These are phyloP conservation scores for Rhyacichthys aspro DNA, from an alignment of 2,797 vertebrate genomes.

Conservation along the genomic window DNA sequence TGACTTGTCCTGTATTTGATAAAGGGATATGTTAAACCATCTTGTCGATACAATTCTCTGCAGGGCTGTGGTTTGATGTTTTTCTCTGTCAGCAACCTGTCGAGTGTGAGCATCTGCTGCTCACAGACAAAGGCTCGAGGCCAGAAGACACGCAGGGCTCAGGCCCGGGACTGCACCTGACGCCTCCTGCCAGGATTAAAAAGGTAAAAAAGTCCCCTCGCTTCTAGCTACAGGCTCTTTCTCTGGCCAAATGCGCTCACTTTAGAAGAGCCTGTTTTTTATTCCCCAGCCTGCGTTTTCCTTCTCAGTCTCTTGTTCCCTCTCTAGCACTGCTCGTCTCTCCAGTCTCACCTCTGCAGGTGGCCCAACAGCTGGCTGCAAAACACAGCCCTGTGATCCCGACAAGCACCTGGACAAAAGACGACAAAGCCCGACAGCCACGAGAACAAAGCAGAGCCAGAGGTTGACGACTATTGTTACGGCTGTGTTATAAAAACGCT, in stretches of 20 bases:
- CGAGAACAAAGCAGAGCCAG: slow-evolving; percentile 39
- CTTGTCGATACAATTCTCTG: background rate
- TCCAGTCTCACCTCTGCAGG: slow-evolving; percentile 57
- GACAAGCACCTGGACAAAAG: slow-evolving; percentile 48
- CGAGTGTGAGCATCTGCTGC: slow-evolving; percentile 14
- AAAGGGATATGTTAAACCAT: background rate
- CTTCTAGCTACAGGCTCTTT: slow-evolving; percentile 13
- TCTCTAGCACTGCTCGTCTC: slow-evolving; percentile 13
- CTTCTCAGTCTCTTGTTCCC: slow-evolving; percentile 16
- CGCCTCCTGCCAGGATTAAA: slow-evolving; percentile 15
- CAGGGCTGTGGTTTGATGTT: slow-evolving; percentile 15
- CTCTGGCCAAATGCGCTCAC: background rate
- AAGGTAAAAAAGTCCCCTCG: slow-evolving; percentile 25
- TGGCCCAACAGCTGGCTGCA: slow-evolving; percentile 57
- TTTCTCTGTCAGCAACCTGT: slow-evolving; percentile 7
- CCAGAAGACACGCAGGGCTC: slow-evolving; percentile 14
- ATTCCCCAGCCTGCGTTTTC: slow-evolving; percentile 1
- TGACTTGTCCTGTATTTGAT: background rate
- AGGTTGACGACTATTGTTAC: slow-evolving; percentile 7
- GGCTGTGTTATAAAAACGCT: slow-evolving; percentile 10
- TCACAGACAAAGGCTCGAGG: slow-evolving; percentile 20
- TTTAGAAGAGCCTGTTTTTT: slow-evolving; percentile 5
- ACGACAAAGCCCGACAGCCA: slow-evolving; percentile 26
- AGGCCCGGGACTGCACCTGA: slow-evolving; percentile 34
- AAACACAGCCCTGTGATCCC: slow-evolving; percentile 42